Percentiles rank a stretch among this genome's conserved stretches.
Evolutionary conservation across 2,888 invertebrate genomes (phyloP).

Genomic region (Eilema depressum): DNA sequence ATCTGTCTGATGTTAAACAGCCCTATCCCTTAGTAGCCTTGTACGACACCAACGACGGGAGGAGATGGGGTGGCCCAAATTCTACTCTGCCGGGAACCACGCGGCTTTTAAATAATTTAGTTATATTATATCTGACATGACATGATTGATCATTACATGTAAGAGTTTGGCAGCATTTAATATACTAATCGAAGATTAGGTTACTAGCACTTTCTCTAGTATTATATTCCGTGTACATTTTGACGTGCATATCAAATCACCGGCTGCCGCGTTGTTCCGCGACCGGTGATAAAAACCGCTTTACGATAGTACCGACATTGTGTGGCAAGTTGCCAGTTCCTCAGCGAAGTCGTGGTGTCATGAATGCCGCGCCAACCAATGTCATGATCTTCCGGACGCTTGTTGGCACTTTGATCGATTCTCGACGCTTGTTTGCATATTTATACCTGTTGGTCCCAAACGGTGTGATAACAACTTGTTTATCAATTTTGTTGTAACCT

Average conservation of each 20-base stretch:
- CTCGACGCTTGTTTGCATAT: conserved; percentile 41
- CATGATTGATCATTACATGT: background rate
- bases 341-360: conserved; percentile 31
- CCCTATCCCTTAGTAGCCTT: too few relatives aligned
- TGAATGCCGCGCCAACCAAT: conserved; percentile 52
- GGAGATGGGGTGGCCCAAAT: too few relatives aligned
- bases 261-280: conserved; percentile 44
- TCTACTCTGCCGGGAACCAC: too few relatives aligned
- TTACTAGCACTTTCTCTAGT: background rate
- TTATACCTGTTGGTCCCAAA: conserved; percentile 27
- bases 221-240: conserved; percentile 18
- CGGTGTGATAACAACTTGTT: conserved; percentile 27
- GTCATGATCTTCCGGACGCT: conserved; percentile 57
- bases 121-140: too few relatives aligned
- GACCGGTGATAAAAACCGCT: conserved; percentile 51
- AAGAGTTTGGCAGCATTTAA: background rate
- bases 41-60: too few relatives aligned
- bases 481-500: conserved; percentile 20
- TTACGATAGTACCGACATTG: conserved; percentile 46
- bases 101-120: too few relatives aligned
- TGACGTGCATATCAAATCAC: conserved; percentile 50
- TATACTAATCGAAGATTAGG: background rate
- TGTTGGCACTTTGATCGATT: conserved; percentile 53
- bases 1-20: too few relatives aligned
- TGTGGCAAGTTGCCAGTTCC: conserved; percentile 54